These are phyloP conservation scores for Drosophila varians DNA, from an alignment of 1,140 invertebrate species.

Conservation along the genomic window DNA sequence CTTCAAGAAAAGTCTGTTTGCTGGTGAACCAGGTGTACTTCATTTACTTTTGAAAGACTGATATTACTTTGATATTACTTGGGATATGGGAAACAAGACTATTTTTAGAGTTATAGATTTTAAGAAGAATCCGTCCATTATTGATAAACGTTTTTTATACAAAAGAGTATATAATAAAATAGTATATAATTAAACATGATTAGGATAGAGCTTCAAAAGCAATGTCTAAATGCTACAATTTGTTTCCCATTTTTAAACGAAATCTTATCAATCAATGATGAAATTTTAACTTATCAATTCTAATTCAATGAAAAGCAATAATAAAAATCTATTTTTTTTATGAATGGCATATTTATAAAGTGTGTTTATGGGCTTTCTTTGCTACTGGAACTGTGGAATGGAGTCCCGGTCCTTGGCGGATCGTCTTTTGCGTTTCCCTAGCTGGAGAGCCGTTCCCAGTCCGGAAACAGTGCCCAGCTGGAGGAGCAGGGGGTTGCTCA, in stretches of 20 bases:
- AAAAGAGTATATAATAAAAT: too few relatives aligned
- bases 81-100: background rate
- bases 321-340: background rate
- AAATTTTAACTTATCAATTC: background rate
- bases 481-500: conserved; percentile 90
- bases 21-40: conserved; percentile 27
- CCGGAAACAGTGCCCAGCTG: conserved; percentile 88
- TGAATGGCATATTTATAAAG: conserved; percentile 37
- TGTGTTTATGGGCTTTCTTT: background rate
- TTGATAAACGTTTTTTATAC: too few relatives aligned
- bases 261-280: conserved; percentile 25
- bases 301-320: conserved; percentile 12
- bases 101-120: background rate
- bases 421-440: conserved; percentile 83
- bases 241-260: conserved; percentile 4
- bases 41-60: conserved; percentile 24
- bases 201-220: too few relatives aligned
- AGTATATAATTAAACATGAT: too few relatives aligned
- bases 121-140: background rate
- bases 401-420: conserved; percentile 9
- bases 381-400: conserved; percentile 20
- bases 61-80: conserved; percentile 12
- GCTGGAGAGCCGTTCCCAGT: conserved; percentile 80
- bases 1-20: conserved; percentile 47
- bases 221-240: too few relatives aligned